Conservation (phyloP, 2,888 invertebrate genomes). For the Hyalella azteca region DNA sequence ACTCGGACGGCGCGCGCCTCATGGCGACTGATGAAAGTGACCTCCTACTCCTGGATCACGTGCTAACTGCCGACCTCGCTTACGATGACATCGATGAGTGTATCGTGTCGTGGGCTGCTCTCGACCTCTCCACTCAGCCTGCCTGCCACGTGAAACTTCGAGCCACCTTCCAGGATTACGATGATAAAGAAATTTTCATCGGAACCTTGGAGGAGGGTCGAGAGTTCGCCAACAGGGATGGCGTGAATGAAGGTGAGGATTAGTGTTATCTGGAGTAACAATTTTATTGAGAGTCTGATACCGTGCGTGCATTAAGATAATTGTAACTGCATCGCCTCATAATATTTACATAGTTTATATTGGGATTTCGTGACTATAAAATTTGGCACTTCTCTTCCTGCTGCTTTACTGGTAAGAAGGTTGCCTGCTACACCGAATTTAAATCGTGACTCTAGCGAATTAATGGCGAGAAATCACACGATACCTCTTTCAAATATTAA, state of each 20-base stretch:
- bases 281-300: no score
- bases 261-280: no score
- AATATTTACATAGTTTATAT: no score
- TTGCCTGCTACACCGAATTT: no score
- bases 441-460: no score
- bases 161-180: conserved; percentile 14
- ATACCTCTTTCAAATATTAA: no score
- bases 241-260: conserved; percentile 18
- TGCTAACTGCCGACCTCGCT: background rate
- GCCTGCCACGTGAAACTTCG: conserved; percentile 11
- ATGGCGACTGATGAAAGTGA: conserved; percentile 21
- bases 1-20: conserved; percentile 8
- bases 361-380: no score
- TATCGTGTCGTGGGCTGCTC: background rate
- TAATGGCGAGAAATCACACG: no score
- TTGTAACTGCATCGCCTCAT: no score
- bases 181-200: background rate
- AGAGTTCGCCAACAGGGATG: background rate
- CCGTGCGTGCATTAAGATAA: no score
- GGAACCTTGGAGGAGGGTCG: background rate
- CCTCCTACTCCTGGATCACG: background rate
- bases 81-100: background rate
- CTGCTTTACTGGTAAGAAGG: no score
- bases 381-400: no score
- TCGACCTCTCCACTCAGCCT: conserved; percentile 8